phyloP scores from a whole-genome alignment of 2,113 vertebrate genomes.

The Chiloscyllium plagiosum region DNA sequence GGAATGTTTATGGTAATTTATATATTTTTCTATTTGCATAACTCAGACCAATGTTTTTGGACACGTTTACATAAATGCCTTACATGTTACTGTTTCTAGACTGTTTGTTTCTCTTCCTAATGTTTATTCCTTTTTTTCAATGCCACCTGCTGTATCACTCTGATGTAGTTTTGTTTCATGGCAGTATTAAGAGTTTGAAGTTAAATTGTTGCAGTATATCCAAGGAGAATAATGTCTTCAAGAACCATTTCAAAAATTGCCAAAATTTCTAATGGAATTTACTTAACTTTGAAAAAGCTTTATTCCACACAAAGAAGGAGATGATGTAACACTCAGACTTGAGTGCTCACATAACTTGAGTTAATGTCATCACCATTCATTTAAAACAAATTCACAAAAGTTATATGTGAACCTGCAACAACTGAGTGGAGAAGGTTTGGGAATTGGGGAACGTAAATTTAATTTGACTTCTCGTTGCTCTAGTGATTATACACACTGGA shows the following conservation, averaged over 20 bases:
- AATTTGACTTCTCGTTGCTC: not conserved
- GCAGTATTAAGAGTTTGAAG: not conserved
- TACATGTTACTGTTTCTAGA: not conserved
- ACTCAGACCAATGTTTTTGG: conserved; percentile 11
- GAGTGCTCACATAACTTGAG: not conserved
- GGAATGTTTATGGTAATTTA: conserved; percentile 20
- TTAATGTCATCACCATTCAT: not conserved
- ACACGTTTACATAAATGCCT: not conserved
- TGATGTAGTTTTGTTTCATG: not conserved
- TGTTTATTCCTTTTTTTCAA: not conserved
- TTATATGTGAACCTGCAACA: not conserved
- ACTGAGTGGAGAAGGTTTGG: not conserved
- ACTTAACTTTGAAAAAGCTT: not conserved
- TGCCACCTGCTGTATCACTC: not conserved
- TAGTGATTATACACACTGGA: too few relatives aligned
- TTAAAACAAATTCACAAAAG: not conserved
- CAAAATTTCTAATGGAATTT: not conserved
- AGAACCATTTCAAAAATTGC: not conserved
- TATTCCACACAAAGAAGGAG: not conserved
- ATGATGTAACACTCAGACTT: not conserved
- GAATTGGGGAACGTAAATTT: not conserved
- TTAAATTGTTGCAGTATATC: not conserved
- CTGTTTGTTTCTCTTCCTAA: not conserved
- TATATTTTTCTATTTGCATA: conserved; percentile 29
- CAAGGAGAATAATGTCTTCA: not conserved